phyloP scores from a whole-genome alignment of 2,113 vertebrate species.

The Pagrus major region DNA sequence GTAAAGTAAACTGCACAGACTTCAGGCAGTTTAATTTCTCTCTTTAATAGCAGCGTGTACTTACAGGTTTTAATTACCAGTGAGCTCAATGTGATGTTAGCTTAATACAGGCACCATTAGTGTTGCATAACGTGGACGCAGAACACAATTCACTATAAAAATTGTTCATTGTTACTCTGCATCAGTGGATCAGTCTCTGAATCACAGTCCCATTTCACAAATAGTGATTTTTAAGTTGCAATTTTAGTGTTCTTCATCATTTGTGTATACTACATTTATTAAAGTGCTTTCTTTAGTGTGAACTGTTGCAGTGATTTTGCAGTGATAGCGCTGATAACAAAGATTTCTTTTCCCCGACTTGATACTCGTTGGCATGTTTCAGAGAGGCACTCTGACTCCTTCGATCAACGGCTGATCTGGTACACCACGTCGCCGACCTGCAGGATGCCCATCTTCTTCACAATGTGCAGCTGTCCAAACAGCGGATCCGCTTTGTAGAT shows the following conservation, averaged over 20 bases:
- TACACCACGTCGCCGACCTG: constrained; percentile 91
- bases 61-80: not conserved
- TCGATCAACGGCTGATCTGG: constrained; percentile 77
- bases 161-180: not conserved
- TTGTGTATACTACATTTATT: not conserved
- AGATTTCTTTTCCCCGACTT: not conserved
- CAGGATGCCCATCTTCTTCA: constrained; percentile 86
- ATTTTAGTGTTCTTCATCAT: not conserved
- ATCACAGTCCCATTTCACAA: not conserved
- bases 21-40: not conserved
- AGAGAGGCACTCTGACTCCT: not conserved
- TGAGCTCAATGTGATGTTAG: not conserved
- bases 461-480: constrained; percentile 88
- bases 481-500: constrained; percentile 86
- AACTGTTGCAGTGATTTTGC: not conserved
- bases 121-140: not conserved
- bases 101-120: constrained; percentile 13
- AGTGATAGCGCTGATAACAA: not conserved
- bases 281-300: not conserved
- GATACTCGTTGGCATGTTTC: not conserved
- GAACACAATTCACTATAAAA: not conserved
- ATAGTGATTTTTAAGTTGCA: not conserved
- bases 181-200: not conserved
- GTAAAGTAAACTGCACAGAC: not conserved
- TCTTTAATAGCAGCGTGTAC: not conserved